These are phyloP conservation scores for Misgurnus anguillicaudatus DNA, from an alignment of 2,113 vertebrate genomes.

Conservation along the genomic window DNA sequence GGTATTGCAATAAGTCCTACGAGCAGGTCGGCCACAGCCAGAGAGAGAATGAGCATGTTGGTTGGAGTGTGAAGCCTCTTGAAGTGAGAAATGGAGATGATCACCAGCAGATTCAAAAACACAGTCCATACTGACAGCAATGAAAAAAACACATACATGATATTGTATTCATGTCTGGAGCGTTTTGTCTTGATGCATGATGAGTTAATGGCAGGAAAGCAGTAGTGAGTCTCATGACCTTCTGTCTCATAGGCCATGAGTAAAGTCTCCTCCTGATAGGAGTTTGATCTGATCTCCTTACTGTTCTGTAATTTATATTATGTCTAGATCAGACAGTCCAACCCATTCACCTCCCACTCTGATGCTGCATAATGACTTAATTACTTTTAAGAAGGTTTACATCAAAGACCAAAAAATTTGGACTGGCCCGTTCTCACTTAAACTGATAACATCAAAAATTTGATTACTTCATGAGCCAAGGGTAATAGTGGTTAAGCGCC, in stretches of 20 bases:
- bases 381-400: too few species aligned
- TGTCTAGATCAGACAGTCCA: background rate
- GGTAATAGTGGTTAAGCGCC: too few species aligned
- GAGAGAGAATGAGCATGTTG: conserved; percentile 69
- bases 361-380: background rate
- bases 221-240: conserved; percentile 1
- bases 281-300: background rate
- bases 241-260: background rate
- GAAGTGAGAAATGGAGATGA: conserved; percentile 58
- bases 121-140: conserved; percentile 22
- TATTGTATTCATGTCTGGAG: background rate
- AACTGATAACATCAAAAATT: too few species aligned
- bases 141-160: conserved; percentile 10
- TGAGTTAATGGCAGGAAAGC: conserved; percentile 1
- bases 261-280: background rate
- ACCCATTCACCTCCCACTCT: background rate
- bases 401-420: too few species aligned
- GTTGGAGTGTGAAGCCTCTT: conserved; percentile 70
- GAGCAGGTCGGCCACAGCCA: conserved; percentile 64
- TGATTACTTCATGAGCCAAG: too few species aligned
- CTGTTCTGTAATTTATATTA: conserved; percentile 3
- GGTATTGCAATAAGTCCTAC: conserved; percentile 78
- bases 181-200: background rate
- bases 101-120: conserved; percentile 45
- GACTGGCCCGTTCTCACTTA: too few species aligned